Conservation (phyloP, 2,888 invertebrate species). For the Aphodius sticticus region DNA sequence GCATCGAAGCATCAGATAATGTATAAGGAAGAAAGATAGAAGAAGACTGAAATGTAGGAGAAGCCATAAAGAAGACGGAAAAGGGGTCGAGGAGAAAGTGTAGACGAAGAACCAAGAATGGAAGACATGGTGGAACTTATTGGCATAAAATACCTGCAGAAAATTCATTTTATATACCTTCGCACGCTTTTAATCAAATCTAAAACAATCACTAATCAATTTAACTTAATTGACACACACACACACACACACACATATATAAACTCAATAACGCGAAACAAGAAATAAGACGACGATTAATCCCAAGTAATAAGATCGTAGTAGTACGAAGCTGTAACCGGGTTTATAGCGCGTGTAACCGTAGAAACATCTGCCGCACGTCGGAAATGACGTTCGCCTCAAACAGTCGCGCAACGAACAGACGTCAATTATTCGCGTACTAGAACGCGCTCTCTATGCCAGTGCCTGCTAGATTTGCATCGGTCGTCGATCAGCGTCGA, state of each 20-base stretch:
- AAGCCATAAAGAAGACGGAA: too few species aligned
- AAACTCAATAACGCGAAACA: neutral
- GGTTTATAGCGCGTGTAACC: neutral
- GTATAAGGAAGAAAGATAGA: too few species aligned
- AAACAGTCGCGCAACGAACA: slow-evolving; percentile 4
- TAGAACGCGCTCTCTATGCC: neutral
- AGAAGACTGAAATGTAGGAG: too few species aligned
- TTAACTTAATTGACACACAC: neutral
- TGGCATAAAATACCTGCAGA: too few species aligned
- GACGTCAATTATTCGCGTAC: neutral
- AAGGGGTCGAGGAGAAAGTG: too few species aligned
- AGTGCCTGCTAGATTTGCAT: neutral
- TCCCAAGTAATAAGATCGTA: neutral
- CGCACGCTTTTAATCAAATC: too few species aligned
- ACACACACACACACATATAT: neutral
- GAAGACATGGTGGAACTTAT: too few species aligned
- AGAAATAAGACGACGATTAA: neutral
- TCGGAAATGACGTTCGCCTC: slow-evolving; percentile 4
- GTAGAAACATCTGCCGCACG: neutral
- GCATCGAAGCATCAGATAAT: too few species aligned
- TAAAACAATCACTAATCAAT: neutral
- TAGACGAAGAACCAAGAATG: too few species aligned
- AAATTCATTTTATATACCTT: too few species aligned
- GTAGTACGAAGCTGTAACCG: neutral
- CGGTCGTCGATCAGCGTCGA: slow-evolving; percentile 4